Evolutionary conservation across 2,113 vertebrate species (phyloP).

Genomic region (Nycticebus coucang): DNA sequence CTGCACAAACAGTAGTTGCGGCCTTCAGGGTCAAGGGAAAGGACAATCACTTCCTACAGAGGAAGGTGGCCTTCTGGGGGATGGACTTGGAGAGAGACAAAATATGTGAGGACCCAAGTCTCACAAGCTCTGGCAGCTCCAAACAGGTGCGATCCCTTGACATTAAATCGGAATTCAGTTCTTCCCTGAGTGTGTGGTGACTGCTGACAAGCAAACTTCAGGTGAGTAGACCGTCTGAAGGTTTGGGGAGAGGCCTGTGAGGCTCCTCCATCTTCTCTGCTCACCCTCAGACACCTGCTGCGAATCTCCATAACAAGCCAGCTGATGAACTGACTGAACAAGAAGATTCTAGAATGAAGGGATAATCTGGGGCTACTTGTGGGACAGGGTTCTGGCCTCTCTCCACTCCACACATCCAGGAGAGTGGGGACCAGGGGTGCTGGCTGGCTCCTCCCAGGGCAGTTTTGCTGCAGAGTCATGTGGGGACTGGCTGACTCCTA

Average conservation of each 20-base stretch:
- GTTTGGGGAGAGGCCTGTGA: neutral
- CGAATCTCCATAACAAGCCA: accelerated
- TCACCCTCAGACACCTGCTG: neutral
- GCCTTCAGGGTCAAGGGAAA: accelerated
- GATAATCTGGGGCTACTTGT: neutral
- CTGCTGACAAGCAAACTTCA: neutral
- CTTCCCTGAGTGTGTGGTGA: accelerated
- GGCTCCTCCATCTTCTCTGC: no score
- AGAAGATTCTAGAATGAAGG: neutral
- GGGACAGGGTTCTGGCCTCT: accelerated
- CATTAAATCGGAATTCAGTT: accelerated
- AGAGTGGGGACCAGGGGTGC: neutral
- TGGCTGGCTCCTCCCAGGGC: neutral
- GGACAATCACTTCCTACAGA: neutral
- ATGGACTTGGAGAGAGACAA: accelerated
- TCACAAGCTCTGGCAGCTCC: accelerated
- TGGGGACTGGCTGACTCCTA: accelerated
- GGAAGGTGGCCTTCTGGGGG: neutral
- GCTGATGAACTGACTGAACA: neutral
- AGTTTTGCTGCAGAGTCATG: accelerated
- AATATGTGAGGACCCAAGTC: accelerated
- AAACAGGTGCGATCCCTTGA: no score
- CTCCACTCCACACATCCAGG: neutral
- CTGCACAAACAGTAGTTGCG: neutral
- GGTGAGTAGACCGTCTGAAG: no score